Percentiles rank a stretch among this genome's conserved stretches.
phyloP scores from a whole-genome alignment of 2,888 invertebrate genomes.

The Lepetodrilus schrolli region DNA sequence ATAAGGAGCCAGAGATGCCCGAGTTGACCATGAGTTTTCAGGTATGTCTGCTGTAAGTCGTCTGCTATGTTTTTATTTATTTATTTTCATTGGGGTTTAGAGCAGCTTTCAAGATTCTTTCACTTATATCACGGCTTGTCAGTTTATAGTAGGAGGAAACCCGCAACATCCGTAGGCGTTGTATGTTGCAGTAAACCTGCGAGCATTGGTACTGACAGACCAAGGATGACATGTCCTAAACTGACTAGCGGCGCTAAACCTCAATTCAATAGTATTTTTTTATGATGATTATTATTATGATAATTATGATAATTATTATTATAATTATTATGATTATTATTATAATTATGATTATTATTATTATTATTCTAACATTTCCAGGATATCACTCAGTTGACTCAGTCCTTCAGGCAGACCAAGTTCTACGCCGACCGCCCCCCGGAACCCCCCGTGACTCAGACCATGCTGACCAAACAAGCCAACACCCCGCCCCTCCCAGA shows the following conservation, averaged over 20 bases:
- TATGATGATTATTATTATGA: not conserved
- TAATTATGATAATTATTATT: not conserved
- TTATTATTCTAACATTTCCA: not conserved
- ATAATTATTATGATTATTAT: not conserved
- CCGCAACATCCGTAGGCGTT: too few relatives aligned
- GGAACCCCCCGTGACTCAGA: not conserved
- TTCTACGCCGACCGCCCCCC: not conserved
- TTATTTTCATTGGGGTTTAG: too few relatives aligned
- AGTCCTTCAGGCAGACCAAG: not conserved
- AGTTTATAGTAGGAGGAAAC: too few relatives aligned
- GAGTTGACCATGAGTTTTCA: slow-evolving; percentile 17
- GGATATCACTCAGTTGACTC: slow-evolving; percentile 10
- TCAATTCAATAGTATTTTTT: not conserved
- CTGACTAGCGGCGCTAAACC: not conserved
- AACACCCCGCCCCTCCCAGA: not conserved
- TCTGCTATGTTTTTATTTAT: too few relatives aligned
- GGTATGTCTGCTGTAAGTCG: not conserved
- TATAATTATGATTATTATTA: too few relatives aligned
- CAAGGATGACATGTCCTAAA: not conserved
- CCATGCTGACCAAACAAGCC: not conserved
- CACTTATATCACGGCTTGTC: too few relatives aligned
- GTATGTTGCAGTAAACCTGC: too few relatives aligned
- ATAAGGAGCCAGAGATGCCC: slow-evolving; percentile 3
- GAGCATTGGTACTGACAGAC: not conserved
- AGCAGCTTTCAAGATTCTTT: too few relatives aligned